Evolutionary conservation across 1,140 invertebrate genomes (phyloP), one percentile per base, ranked within the genome.

Genomic region (Artemia franciscana): DNA sequence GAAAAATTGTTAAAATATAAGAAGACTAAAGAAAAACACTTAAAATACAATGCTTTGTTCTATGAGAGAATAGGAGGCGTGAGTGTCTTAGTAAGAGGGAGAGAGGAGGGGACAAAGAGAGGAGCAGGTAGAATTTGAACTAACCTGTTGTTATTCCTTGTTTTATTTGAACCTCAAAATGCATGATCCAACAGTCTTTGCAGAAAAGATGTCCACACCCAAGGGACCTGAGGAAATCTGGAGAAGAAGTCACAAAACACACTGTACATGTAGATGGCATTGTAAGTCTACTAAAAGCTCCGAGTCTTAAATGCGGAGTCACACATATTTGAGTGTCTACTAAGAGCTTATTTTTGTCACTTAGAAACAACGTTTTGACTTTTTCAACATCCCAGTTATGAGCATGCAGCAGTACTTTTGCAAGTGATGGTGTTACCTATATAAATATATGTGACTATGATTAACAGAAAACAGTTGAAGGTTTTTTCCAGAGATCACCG

Each of bases 161-260:
- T 73, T 80, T 82, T 68, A 98, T 90, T 80, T 96, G 91, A 67
- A 91, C 84, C 79, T 94, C 89, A 76, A 96, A 94, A 77, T 93
- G 88, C 76, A 82, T 87, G 65, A 82, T 82, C 93, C 93, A 96
- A 73, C 93, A 97, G 64, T 91, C 85, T 72, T 85, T 86, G 73
- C 93, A 97, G 75, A 94, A 97, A 39, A 80, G 80, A 74, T 98
- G 92, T 12, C 85, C 84, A 77, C 93, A 98, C 7, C 84, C 80
- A 56, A 96, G 75, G 63, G 80, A 81, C 71, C 81, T 81, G 71
- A 89, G 88, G 68, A 82, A 82, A 26, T 81, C 79, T 5, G 70
- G 65, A 5, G 76, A 64, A 67, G 73, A 73, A 62, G 72, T 66
- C 26, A 71, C 71, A 21, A 81, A 72, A 71, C 84, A 86, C 5